Evolutionary conservation across 1,140 invertebrate species (phyloP).

Genomic region (Macrosteles quadrilineatus): DNA sequence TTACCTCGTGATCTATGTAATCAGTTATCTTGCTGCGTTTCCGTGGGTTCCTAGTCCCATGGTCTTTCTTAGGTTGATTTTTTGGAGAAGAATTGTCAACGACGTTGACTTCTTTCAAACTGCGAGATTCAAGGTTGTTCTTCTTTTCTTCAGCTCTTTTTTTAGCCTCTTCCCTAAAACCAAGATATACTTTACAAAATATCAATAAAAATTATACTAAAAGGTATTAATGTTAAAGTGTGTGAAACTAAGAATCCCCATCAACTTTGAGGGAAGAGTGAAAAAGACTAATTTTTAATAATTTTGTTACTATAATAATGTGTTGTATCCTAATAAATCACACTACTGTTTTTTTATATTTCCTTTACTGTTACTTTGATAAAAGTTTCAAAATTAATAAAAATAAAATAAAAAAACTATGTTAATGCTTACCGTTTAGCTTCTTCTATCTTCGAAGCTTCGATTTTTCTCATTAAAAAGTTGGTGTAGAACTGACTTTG

Average conservation of each 20-base stretch:
- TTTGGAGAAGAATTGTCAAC: slow-evolving; percentile 1
- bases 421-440: slow-evolving; percentile 11
- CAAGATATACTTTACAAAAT: background rate
- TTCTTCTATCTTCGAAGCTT: slow-evolving; percentile 11
- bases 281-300: no score
- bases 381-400: no score
- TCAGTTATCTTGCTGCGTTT: slow-evolving; percentile 22
- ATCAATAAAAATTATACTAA: no score
- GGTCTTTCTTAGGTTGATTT: background rate
- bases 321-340: no score
- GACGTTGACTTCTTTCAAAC: background rate
- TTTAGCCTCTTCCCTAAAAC: slow-evolving; percentile 1
- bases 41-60: background rate
- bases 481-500: slow-evolving; percentile 36
- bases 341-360: no score
- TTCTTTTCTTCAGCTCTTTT: slow-evolving; percentile 15
- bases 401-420: no score
- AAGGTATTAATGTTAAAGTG: no score
- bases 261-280: no score
- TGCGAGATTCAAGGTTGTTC: background rate
- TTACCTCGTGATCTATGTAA: slow-evolving; percentile 12
- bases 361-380: no score
- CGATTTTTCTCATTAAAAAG: slow-evolving; percentile 28
- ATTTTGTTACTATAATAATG: no score
- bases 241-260: no score